Conservation (phyloP, 2,797 vertebrate genomes). For the Salmo trutta region DNA sequence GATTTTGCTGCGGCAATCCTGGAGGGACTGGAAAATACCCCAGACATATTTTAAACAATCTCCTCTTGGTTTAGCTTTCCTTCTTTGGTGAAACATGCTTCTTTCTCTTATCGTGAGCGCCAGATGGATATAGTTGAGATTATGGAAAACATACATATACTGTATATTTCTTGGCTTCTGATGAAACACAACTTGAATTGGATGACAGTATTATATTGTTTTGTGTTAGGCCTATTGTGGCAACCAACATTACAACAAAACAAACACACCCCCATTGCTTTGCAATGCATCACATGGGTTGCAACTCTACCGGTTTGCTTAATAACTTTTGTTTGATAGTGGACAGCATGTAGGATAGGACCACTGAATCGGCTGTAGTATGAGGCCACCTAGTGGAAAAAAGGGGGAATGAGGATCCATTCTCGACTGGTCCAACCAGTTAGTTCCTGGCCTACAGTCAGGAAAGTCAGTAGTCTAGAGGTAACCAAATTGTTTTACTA, state of each 20-base stretch:
- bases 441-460: no score
- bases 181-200: no score
- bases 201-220: not conserved
- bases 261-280: not conserved
- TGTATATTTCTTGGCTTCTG: no score
- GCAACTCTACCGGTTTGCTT: not conserved
- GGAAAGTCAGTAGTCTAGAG: not conserved
- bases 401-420: not conserved
- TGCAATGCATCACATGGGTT: not conserved
- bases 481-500: not conserved
- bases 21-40: not conserved
- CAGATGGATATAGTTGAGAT: not conserved
- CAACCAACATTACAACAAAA: not conserved
- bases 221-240: not conserved
- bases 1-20: no score
- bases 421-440: not conserved
- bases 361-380: not conserved
- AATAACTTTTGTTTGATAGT: not conserved
- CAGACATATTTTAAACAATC: not conserved
- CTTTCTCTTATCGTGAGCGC: not conserved
- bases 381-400: not conserved
- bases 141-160: no score
- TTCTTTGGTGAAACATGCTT: not conserved
- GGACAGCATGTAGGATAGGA: not conserved
- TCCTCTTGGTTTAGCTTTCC: not conserved